Evolutionary conservation across 2,888 invertebrate species (phyloP).

Genomic region (Oeneis ivallda): DNA sequence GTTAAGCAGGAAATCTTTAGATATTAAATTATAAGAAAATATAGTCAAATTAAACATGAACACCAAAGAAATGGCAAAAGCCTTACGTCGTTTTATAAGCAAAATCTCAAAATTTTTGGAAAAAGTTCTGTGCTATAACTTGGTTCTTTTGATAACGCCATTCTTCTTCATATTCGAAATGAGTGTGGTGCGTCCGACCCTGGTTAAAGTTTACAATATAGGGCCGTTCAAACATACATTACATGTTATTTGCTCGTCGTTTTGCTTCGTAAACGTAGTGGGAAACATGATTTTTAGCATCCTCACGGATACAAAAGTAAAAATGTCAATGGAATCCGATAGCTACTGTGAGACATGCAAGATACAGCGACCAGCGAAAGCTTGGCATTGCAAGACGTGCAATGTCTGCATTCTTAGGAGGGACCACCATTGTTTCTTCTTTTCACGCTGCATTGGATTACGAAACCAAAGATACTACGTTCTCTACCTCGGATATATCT

Average conservation of each 20-base stretch:
- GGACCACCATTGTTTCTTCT: slow-evolving; percentile 93
- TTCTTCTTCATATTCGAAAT: slow-evolving; percentile 58
- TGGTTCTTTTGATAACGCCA: slow-evolving; percentile 54
- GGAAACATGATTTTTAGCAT: slow-evolving; percentile 62
- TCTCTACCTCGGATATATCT: slow-evolving; percentile 85
- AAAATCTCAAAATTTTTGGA: slow-evolving; percentile 25
- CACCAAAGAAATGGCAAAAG: background rate
- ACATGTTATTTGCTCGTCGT: slow-evolving; percentile 50
- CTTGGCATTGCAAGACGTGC: slow-evolving; percentile 93
- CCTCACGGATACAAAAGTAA: slow-evolving; percentile 51
- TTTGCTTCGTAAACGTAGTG: slow-evolving; percentile 57
- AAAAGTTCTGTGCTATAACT: slow-evolving; percentile 46
- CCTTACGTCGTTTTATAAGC: background rate
- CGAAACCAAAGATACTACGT: slow-evolving; percentile 91
- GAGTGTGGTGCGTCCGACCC: slow-evolving; percentile 50
- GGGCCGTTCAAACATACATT: slow-evolving; percentile 46
- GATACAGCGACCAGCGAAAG: slow-evolving; percentile 84
- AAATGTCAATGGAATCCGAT: slow-evolving; percentile 36
- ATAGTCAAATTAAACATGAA: background rate
- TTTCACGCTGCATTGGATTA: slow-evolving; percentile 91
- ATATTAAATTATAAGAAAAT: background rate
- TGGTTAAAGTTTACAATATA: slow-evolving; percentile 47
- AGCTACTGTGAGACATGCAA: slow-evolving; percentile 88
- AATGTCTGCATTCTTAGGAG: slow-evolving; percentile 89
- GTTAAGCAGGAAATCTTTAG: background rate